Evolutionary conservation across 2,797 vertebrate species (phyloP).

Genomic region (Vultur gryphus): DNA sequence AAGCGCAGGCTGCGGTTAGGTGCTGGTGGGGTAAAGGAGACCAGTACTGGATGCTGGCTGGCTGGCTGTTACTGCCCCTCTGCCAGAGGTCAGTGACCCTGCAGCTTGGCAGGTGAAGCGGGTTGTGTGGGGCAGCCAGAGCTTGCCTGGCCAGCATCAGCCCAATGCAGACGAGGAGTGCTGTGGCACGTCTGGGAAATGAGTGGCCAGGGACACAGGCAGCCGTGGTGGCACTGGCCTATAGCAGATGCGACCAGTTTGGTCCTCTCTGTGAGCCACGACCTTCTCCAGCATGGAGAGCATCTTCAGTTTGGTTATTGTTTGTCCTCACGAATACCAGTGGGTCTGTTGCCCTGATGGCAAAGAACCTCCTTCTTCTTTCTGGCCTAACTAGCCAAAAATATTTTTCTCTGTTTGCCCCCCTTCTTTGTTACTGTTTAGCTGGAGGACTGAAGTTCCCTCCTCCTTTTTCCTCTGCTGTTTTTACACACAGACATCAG

Average conservation of each 20-base stretch:
- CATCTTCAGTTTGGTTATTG: not conserved
- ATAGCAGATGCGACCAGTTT: fast-evolving
- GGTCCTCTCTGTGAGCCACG: not conserved
- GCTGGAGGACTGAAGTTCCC: not conserved
- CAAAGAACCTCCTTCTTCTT: not conserved
- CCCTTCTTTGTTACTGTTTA: not conserved
- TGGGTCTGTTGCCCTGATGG: not conserved
- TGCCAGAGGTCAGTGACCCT: not conserved
- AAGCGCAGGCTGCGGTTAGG: not conserved
- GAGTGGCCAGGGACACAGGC: not conserved
- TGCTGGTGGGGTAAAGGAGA: not conserved
- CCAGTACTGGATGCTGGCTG: not conserved
- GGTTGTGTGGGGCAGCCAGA: not conserved
- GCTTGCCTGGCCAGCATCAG: not conserved
- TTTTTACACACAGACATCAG: not conserved
- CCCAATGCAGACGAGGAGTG: fast-evolving
- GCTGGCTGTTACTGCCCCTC: not conserved
- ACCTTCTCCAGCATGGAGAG: not conserved
- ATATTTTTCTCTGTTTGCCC: not conserved
- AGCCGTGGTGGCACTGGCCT: not conserved
- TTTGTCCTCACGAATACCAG: not conserved
- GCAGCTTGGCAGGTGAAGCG: fast-evolving
- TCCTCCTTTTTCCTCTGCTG: not conserved
- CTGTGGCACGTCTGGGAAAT: not conserved
- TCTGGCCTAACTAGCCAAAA: not conserved